Evolutionary conservation across 2,113 vertebrate genomes (phyloP).

Genomic region (Equus quagga): DNA sequence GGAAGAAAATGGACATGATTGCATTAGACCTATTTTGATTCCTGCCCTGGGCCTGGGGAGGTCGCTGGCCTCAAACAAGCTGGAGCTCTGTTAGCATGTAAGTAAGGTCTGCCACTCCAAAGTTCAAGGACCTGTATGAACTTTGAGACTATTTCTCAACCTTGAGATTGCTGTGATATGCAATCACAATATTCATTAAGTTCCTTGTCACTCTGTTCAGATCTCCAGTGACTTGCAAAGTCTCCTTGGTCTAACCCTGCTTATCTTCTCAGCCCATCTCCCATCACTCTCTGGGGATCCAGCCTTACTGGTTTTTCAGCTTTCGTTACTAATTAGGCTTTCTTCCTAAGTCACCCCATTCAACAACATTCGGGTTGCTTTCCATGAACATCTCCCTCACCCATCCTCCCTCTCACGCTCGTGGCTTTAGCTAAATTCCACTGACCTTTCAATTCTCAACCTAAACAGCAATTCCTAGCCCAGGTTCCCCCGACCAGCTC

Average conservation of each 20-base stretch:
- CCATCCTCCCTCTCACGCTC: background rate
- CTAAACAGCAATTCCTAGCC: background rate
- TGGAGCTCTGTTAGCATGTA: background rate
- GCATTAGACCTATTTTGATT: background rate
- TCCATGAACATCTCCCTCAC: background rate
- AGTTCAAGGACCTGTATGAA: background rate
- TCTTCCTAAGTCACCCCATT: background rate
- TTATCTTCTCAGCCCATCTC: background rate
- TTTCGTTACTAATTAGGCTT: slow-evolving; percentile 22
- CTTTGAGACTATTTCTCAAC: slow-evolving; percentile 14
- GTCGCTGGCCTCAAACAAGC: background rate
- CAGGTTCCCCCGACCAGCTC: rapidly evolving
- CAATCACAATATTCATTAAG: background rate
- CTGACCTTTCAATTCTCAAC: background rate
- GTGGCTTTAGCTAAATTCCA: background rate
- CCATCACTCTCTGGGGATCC: background rate
- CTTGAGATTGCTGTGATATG: background rate
- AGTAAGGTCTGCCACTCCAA: background rate
- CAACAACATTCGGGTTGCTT: background rate
- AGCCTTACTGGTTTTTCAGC: background rate
- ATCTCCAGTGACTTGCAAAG: background rate
- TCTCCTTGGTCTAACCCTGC: background rate
- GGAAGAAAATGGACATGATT: background rate
- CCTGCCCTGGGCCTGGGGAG: background rate
- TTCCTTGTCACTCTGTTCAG: background rate